Percentiles rank a stretch among this genome's conserved stretches.
These are phyloP conservation scores for Lepus timidus DNA, from an alignment of 2,113 vertebrate genomes.

Conservation along the genomic window DNA sequence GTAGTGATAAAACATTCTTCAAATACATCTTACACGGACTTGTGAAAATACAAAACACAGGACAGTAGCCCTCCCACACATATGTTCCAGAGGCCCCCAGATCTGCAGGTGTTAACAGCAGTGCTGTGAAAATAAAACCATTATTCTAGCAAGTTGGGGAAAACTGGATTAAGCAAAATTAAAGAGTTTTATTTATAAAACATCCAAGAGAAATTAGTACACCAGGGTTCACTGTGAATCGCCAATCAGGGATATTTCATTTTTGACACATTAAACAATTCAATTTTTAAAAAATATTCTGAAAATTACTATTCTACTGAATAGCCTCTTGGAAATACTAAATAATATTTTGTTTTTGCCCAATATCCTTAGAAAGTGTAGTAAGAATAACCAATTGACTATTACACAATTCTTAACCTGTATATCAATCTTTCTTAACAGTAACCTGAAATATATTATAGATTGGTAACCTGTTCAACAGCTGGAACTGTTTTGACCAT, in stretches of 20 bases:
- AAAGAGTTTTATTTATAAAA: background rate
- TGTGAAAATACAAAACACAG: conserved; percentile 6
- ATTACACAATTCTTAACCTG: background rate
- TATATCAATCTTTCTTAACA: background rate
- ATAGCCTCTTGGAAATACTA: background rate
- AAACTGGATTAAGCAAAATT: background rate
- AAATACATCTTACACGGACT: background rate
- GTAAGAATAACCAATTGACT: background rate
- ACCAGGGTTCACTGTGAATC: background rate
- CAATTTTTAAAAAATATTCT: background rate
- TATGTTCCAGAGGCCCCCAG: too few relatives aligned
- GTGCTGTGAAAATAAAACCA: background rate
- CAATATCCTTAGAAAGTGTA: background rate
- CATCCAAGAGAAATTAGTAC: background rate
- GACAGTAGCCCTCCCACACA: background rate
- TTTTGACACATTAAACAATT: background rate
- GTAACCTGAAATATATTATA: background rate
- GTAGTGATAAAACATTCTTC: conserved; percentile 78
- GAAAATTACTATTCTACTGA: background rate
- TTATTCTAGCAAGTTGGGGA: background rate
- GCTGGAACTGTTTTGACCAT: background rate
- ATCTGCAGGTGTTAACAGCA: background rate
- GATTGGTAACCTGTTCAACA: background rate
- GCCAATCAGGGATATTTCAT: background rate
- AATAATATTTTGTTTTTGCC: background rate